Evolutionary conservation across 2,797 vertebrate genomes (phyloP).

Genomic region (Micromesistius poutassou): DNA sequence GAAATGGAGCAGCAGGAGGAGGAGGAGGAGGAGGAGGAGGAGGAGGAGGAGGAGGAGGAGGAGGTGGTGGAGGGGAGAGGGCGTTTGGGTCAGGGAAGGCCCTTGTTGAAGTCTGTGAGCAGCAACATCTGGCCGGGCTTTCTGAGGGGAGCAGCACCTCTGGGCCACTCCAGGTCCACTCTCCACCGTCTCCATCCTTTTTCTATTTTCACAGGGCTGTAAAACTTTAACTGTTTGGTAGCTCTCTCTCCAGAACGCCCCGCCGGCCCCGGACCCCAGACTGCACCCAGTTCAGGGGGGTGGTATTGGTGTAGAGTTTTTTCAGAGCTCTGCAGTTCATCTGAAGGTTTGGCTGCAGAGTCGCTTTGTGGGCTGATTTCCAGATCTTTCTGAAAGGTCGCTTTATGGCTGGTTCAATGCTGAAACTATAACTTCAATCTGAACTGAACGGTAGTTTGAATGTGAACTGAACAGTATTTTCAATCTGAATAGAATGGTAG

Average conservation of each 20-base stretch:
- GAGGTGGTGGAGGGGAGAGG: neutral
- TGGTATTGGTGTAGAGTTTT: neutral
- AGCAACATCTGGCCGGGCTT: constrained; percentile 68
- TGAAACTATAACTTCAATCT: neutral
- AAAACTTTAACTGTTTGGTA: constrained; percentile 3
- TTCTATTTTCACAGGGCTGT: neutral
- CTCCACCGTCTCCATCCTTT: neutral
- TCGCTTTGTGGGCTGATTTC: neutral
- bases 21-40: neutral
- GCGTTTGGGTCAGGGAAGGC: neutral
- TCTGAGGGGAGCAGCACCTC: neutral
- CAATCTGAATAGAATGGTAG: too few relatives aligned
- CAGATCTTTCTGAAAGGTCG: neutral
- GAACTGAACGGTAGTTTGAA: neutral
- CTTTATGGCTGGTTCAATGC: neutral
- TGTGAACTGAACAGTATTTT: neutral
- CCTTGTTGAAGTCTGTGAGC: constrained; percentile 41
- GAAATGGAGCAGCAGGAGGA: neutral
- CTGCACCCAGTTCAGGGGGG: neutral
- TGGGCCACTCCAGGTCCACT: neutral
- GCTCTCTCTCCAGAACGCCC: neutral
- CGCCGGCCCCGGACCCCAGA: neutral
- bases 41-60: constrained; percentile 9
- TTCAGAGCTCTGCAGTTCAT: neutral
- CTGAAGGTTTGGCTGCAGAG: neutral